Evolutionary conservation across 2,797 vertebrate genomes (phyloP), one percentile per base, ranked within the genome.

Genomic region (Microcaecilia unicolor): DNA sequence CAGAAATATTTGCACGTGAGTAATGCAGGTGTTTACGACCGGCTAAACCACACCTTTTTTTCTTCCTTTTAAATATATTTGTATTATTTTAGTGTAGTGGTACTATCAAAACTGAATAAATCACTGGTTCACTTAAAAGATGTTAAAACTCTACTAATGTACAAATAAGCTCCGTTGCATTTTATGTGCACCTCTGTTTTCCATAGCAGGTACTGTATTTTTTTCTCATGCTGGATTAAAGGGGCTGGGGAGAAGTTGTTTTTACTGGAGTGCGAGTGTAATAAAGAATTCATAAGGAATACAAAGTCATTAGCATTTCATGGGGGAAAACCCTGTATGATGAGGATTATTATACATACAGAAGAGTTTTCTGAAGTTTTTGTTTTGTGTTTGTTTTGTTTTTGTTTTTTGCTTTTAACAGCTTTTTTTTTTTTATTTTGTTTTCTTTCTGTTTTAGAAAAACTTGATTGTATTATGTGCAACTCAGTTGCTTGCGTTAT

Each of bases 401-500:
- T n/a, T n/a, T n/a, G 55, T 59, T 69, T 67, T 58, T 72, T 64
- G 51, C 57, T 74, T 69, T 71, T 65, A 48, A n/a, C n/a, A n/a
- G 53, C 73, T n/a, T n/a, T 72, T 82, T 72, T n/a, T n/a, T n/a
- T n/a, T n/a, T n/a, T n/a, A n/a, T n/a, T n/a, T 37, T 37, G 15
- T 75, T 77, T 75, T 76, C 37, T 71, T 67, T 55, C 74, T 70
- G 53, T 73, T 72, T 82, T 80, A 67, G 56, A 68, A 83, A 83
- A 67, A 81, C 84, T 80, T 84, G 76, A 84, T 85, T 84, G 76
- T 85, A 84, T 83, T 85, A 84, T 81, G 79, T 84, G 78, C 76
- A 85, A 84, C 79, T 84, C 78, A 81, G 80, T 85, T 85, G 78
- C 80, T 85, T 84, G 81, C 78, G 78, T 83, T 85, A 81, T 83